Conservation (phyloP, 2,888 invertebrate species). For the Ptychoptera albimana region DNA sequence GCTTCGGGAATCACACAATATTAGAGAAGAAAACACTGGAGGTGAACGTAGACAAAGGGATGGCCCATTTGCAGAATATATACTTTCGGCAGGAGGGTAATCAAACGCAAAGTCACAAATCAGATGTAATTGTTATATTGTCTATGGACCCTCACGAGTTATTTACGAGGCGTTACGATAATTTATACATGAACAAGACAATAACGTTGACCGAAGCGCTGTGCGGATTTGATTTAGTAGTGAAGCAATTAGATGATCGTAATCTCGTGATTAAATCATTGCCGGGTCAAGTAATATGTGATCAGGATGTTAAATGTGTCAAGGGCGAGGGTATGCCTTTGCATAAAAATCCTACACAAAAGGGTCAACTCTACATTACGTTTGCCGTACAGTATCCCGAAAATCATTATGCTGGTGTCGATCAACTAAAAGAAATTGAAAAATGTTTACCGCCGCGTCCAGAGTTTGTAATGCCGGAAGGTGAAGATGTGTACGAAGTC, state of each 20-base stretch:
- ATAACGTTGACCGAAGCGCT: conserved; percentile 76
- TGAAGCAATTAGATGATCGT: conserved; percentile 83
- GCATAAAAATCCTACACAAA: conserved; percentile 67
- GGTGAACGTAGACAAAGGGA: conserved; percentile 79
- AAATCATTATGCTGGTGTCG: conserved; percentile 57
- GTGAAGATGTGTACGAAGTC: conserved; percentile 76
- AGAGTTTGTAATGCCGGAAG: conserved; percentile 50
- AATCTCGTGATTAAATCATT: conserved; percentile 61
- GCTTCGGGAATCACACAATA: conserved; percentile 69
- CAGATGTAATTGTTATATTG: conserved; percentile 78
- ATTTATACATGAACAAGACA: conserved; percentile 54
- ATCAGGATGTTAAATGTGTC: conserved; percentile 63
- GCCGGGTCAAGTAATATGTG: conserved; percentile 70
- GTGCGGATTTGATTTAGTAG: conserved; percentile 70
- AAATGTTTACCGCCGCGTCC: conserved; percentile 56
- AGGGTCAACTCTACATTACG: conserved; percentile 72
- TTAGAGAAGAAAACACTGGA: conserved; percentile 73
- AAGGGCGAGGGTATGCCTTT: conserved; percentile 83
- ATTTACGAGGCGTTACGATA: conserved; percentile 63
- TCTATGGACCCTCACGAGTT: conserved; percentile 63
- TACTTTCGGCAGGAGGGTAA: conserved; percentile 80
- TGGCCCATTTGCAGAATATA: conserved; percentile 74
- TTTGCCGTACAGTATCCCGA: conserved; percentile 78
- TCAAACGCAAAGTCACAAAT: conserved; percentile 71
- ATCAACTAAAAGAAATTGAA: conserved; percentile 52